These are phyloP conservation scores for Trissolcus basalis DNA, from an alignment of 1,140 invertebrate genomes.

Conservation along the genomic window DNA sequence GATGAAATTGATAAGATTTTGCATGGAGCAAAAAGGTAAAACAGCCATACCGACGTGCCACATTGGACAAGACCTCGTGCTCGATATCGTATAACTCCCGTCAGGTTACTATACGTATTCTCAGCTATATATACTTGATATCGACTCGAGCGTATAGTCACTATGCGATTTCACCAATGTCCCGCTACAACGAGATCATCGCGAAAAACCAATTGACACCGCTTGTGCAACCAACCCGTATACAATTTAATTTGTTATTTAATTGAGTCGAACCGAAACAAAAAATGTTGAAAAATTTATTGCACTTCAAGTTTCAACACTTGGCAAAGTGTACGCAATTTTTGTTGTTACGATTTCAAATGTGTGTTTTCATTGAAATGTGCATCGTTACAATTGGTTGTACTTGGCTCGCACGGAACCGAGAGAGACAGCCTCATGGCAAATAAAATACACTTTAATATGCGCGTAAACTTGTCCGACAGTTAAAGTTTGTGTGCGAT, in stretches of 20 bases:
- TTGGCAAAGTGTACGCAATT: no score
- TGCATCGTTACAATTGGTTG: neutral
- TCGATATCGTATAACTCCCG: slow-evolving; percentile 47
- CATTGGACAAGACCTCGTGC: slow-evolving; percentile 54
- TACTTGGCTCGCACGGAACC: neutral
- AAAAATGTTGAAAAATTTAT: no score
- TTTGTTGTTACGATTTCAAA: no score
- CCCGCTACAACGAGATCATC: slow-evolving; percentile 37
- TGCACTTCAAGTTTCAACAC: no score
- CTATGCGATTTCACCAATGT: slow-evolving; percentile 17
- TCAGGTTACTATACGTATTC: slow-evolving; percentile 12
- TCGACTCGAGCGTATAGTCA: slow-evolving; percentile 32
- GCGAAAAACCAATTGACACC: slow-evolving; percentile 27
- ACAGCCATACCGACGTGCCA: slow-evolving; percentile 48
- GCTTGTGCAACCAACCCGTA: slow-evolving; percentile 14
- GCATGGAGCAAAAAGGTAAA: neutral
- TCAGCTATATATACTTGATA: slow-evolving; percentile 23
- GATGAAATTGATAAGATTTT: no score
- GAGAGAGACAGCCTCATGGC: neutral
- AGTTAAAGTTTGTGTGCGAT: slow-evolving; percentile 44
- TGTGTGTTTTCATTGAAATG: no score
- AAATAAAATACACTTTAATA: slow-evolving; percentile 34
- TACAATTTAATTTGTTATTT: no score
- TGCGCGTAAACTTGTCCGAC: slow-evolving; percentile 42
- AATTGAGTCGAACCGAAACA: no score